Evolutionary conservation across 2,113 vertebrate genomes (phyloP).

Genomic region (Paradisaea rubra): DNA sequence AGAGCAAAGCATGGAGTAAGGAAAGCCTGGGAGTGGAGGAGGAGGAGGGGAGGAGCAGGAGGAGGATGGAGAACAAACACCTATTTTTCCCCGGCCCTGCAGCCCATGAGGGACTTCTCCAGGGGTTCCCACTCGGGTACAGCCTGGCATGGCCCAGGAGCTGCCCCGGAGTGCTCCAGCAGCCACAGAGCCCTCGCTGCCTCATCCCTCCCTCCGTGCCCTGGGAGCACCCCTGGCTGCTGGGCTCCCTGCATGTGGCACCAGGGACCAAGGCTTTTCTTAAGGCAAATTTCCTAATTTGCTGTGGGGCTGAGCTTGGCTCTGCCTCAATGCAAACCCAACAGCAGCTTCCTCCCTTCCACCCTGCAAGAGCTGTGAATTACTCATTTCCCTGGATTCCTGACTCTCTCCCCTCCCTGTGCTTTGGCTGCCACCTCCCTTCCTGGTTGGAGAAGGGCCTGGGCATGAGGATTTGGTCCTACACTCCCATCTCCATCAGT

Average conservation of each 20-base stretch:
- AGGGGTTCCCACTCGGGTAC: neutral
- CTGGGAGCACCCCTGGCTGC: fast-evolving
- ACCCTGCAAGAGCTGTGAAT: neutral
- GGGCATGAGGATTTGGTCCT: fast-evolving
- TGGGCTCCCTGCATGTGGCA: fast-evolving
- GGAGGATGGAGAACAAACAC: neutral
- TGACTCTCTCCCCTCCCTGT: neutral
- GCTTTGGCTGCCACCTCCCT: neutral
- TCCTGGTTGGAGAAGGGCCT: neutral
- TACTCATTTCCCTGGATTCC: neutral
- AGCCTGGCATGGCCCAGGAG: neutral
- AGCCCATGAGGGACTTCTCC: fast-evolving
- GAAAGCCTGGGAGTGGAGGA: neutral
- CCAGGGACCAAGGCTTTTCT: too few species aligned
- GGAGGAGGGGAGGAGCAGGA: neutral
- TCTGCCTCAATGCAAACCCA: fast-evolving
- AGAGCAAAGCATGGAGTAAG: neutral
- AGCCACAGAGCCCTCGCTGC: neutral
- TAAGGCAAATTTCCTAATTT: neutral
- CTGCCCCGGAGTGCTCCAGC: neutral
- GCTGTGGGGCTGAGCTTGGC: neutral
- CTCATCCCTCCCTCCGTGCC: neutral
- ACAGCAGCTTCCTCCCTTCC: neutral
- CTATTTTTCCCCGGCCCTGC: neutral
- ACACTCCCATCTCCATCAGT: neutral